These are phyloP conservation scores for Ptychobarbus kaznakovi DNA, from an alignment of 2,797 vertebrate genomes.

Conservation along the genomic window DNA sequence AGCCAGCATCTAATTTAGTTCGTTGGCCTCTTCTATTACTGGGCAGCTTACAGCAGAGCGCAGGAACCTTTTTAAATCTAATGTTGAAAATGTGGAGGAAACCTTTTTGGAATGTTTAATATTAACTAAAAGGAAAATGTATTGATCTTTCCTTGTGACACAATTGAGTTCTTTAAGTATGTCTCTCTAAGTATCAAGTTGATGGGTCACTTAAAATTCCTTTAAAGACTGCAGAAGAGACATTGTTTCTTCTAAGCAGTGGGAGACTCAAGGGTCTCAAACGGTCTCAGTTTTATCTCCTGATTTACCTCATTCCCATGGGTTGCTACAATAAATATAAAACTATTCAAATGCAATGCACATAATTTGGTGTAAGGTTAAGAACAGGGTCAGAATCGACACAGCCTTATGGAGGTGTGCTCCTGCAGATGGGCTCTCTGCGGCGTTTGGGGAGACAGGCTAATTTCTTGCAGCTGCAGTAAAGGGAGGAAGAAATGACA, in stretches of 20 bases:
- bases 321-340: neutral
- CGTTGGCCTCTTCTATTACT: conserved; percentile 29
- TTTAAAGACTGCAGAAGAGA: neutral
- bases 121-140: neutral
- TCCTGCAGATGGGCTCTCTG: conserved; percentile 74
- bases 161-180: neutral
- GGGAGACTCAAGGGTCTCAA: neutral
- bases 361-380: conserved; percentile 39
- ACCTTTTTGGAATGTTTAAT: neutral
- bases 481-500: conserved; percentile 74
- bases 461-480: conserved; percentile 83
- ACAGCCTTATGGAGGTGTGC: conserved; percentile 49
- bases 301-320: neutral
- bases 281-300: neutral
- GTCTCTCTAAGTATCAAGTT: neutral
- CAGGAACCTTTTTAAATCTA: neutral
- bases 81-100: neutral
- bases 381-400: conserved; percentile 58
- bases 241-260: neutral
- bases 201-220: neutral
- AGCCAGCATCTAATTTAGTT: conserved; percentile 49
- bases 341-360: neutral
- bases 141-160: neutral
- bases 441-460: conserved; percentile 67
- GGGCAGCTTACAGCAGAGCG: neutral